A percentile compares a stretch with the other conserved stretches of the same genome.
Conservation (phyloP, 2,888 invertebrate genomes). For the Petrolisthes cinctipes region DNA sequence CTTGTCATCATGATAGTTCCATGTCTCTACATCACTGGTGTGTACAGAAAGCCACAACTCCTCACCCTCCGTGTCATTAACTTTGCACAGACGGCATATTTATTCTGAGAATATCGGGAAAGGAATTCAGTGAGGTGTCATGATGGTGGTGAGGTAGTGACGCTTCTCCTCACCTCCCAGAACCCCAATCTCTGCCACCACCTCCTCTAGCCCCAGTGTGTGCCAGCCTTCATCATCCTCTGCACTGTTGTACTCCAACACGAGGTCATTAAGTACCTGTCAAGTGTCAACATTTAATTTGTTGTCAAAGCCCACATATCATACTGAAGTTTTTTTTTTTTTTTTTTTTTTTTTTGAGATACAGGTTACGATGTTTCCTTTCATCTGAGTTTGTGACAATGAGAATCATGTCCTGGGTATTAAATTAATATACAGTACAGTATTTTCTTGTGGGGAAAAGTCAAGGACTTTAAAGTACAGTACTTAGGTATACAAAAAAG, state of each 20-base stretch:
- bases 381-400: too few relatives aligned
- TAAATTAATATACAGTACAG: too few relatives aligned
- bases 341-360: neutral
- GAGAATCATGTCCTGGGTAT: too few relatives aligned
- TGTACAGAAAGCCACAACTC: too few relatives aligned
- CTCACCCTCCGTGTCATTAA: too few relatives aligned
- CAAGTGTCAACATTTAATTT: neutral
- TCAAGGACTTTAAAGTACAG: neutral
- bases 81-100: too few relatives aligned
- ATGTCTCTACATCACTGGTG: too few relatives aligned
- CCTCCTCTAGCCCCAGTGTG: slow-evolving; percentile 24
- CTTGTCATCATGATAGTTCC: too few relatives aligned
- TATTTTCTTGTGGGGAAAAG: too few relatives aligned
- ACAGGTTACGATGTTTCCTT: neutral
- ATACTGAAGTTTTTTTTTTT: too few relatives aligned
- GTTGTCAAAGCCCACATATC: neutral
- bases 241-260: slow-evolving; percentile 15
- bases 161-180: slow-evolving; percentile 35
- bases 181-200: slow-evolving; percentile 31
- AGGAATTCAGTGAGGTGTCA: slow-evolving; percentile 7
- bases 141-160: slow-evolving; percentile 28
- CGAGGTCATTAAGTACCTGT: slow-evolving; percentile 30
- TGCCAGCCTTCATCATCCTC: slow-evolving; percentile 29
- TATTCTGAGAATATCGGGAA: too few relatives aligned
- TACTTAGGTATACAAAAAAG: neutral